Percentiles rank a stretch among this genome's conserved stretches.
phyloP scores from a whole-genome alignment of 2,113 vertebrate species.

The Morone saxatilis region DNA sequence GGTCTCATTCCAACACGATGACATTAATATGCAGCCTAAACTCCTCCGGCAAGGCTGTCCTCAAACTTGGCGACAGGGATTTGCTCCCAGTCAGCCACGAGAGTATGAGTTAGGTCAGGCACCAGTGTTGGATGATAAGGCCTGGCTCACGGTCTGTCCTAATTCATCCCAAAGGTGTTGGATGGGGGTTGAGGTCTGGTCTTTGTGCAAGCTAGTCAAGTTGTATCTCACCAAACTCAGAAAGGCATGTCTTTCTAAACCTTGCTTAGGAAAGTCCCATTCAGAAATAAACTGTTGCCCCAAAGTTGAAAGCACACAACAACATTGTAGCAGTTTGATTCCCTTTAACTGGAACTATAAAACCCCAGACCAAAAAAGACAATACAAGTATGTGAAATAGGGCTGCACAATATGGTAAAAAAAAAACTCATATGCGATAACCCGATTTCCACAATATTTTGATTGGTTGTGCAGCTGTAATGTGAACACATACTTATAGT shows the following conservation, averaged over 20 bases:
- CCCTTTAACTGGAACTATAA: neutral
- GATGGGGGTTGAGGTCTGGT: constrained; percentile 4
- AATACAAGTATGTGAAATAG: no score
- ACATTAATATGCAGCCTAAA: neutral
- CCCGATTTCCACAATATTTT: no score
- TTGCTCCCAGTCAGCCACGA: neutral
- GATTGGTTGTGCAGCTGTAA: no score
- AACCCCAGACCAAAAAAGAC: neutral
- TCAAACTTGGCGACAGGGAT: neutral
- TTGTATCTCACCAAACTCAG: neutral
- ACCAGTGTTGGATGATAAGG: neutral
- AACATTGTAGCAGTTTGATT: neutral
- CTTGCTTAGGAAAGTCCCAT: neutral
- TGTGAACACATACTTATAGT: no score
- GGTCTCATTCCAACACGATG: neutral
- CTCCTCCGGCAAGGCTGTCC: neutral
- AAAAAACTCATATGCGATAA: no score
- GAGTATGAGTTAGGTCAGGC: neutral
- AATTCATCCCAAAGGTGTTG: neutral
- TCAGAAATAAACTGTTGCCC: neutral
- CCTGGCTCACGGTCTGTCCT: neutral
- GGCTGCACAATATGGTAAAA: no score
- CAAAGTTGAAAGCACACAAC: neutral
- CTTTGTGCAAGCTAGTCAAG: neutral
- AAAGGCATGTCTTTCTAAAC: neutral